A percentile compares a stretch with the other conserved stretches of the same genome.
Conservation (phyloP, 2,797 vertebrate genomes). For the Hafferia zeledoni region DNA sequence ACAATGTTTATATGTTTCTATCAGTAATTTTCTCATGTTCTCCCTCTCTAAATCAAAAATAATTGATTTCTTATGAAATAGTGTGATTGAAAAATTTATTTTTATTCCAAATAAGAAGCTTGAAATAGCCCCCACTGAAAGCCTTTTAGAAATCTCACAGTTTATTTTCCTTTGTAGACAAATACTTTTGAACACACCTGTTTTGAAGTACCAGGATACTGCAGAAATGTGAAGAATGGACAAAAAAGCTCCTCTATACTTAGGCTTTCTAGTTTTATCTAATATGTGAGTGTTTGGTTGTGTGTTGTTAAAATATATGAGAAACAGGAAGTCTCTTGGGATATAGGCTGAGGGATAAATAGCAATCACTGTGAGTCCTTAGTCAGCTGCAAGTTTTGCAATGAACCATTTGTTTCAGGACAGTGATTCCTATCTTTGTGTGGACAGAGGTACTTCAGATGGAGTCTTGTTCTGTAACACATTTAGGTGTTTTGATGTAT, state of each 20-base stretch:
- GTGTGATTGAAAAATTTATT: background rate
- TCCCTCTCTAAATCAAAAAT: background rate
- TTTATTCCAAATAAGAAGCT: background rate
- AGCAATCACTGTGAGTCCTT: background rate
- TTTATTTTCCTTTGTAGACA: background rate
- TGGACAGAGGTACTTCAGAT: background rate
- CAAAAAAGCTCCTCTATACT: background rate
- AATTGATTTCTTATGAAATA: background rate
- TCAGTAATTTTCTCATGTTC: background rate
- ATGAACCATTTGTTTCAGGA: background rate
- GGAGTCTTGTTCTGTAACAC: background rate
- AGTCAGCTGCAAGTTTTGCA: background rate
- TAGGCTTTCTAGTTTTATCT: background rate
- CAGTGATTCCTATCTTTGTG: background rate
- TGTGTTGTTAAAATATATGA: background rate
- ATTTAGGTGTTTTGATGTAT: background rate
- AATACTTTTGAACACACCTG: background rate
- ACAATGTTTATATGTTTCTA: background rate
- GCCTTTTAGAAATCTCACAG: background rate
- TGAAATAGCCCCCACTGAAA: background rate
- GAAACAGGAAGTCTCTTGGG: background rate
- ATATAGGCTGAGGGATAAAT: background rate
- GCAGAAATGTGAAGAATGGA: background rate
- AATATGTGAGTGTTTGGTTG: background rate
- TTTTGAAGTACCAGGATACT: background rate